Base-by-base conservation (phyloP, 2,797 vertebrate genomes). In the Orientallactaga sibirica region DNA sequence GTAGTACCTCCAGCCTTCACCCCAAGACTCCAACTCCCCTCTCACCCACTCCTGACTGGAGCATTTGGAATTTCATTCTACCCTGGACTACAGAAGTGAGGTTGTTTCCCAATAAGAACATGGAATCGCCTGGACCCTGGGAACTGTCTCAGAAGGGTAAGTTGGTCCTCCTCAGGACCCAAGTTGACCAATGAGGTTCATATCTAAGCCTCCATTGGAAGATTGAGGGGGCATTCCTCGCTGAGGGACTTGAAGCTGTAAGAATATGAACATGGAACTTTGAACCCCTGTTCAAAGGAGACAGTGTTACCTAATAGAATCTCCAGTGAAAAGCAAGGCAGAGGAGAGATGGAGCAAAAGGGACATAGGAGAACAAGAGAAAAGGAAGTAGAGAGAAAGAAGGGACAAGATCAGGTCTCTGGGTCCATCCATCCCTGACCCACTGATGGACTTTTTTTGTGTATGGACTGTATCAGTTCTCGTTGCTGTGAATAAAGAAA, bases 111-210 rank as follows among this genome's bases (percentile, higher is more conserved):
- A 43, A 4, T 79, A 48, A 55, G 84, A 73, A 62, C 41, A n/a
- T 1, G 4, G 11, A 43, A 41, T 71, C 0, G 0, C 68, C 67
- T 27, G 55, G 43, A 66, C 58, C 14, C 0, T 1, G 64, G 24
- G 0, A 19, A 25, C 29, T 14, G 33, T 8, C 37, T 78, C 67
- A 73, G 88, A 70, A 74, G 62, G 16, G 14, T 64, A 18, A 48
- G 48, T 48, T 48, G 48, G 48, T 48, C 48, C 8, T 48, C 10
- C 4, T 15, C 0, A 4, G 3, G 6, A 43, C 22, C 75, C 29
- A 11, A 24, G 24, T 0, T 20, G 29, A 22, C 62, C 33, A 24
- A 4, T 37, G 37, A 85, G 27, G 27, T 52, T 55, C 1, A 0
- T 9, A 19, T 20, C 19, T 7, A 2, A n/a, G 9, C 9, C 16